Percentiles rank a stretch among this genome's conserved stretches.
Conservation (phyloP, 2,797 vertebrate species). For the Pangasius krempfi region DNA sequence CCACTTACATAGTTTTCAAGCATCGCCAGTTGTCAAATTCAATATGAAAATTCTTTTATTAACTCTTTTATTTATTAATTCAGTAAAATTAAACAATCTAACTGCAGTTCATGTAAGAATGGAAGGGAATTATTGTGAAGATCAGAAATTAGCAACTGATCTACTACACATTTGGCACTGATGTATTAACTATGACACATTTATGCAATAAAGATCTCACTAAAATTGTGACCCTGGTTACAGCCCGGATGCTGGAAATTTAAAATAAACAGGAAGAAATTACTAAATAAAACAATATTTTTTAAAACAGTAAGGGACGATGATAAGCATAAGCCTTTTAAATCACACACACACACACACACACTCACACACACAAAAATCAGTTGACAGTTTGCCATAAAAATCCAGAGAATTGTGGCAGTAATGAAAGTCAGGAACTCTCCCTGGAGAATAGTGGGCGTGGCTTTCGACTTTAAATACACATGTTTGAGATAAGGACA, state of each 20-base stretch:
- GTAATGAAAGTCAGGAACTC: constrained; percentile 13
- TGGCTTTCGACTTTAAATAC: constrained; percentile 14
- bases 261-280: neutral
- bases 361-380: neutral
- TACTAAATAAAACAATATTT: neutral
- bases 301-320: neutral
- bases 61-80: neutral
- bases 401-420: constrained; percentile 11
- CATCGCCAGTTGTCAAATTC: neutral
- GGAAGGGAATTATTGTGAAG: neutral
- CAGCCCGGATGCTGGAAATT: neutral
- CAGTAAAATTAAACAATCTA: neutral
- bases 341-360: neutral
- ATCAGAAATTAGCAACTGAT: neutral
- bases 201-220: neutral
- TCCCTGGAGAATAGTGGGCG: constrained; percentile 23
- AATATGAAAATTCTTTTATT: neutral
- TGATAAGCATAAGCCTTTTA: constrained; percentile 1
- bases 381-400: constrained; percentile 2
- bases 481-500: constrained; percentile 3
- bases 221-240: neutral
- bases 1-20: neutral
- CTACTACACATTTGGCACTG: neutral
- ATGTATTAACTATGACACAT: neutral
- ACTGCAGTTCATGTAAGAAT: neutral